Percentiles rank a stretch among this genome's conserved stretches.
phyloP scores from a whole-genome alignment of 2,888 invertebrate species.

The Macrosiphum euphorbiae region DNA sequence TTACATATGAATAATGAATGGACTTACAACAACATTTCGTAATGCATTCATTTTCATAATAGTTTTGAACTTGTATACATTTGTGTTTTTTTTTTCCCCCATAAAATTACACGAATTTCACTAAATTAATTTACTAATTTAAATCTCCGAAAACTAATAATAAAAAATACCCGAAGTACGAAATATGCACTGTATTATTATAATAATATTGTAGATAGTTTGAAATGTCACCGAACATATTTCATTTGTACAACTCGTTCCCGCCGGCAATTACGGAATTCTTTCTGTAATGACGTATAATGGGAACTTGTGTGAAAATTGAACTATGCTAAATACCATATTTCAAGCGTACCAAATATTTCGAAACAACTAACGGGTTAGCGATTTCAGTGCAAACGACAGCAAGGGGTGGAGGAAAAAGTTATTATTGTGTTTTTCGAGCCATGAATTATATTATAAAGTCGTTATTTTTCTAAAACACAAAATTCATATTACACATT shows the following conservation, averaged over 20 bases:
- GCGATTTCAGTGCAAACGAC: conserved; percentile 35
- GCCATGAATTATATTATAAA: conserved; percentile 61
- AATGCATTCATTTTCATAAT: conserved; percentile 5
- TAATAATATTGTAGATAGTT: not conserved
- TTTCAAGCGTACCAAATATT: conserved; percentile 13
- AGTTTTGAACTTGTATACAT: not conserved
- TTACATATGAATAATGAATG: conserved; percentile 44
- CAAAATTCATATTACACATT: conserved; percentile 49
- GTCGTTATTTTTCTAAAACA: conserved; percentile 62
- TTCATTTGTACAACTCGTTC: not conserved
- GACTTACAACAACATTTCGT: not conserved
- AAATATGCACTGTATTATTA: not conserved
- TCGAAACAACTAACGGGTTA: conserved; percentile 32
- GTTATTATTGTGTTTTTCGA: conserved; percentile 59
- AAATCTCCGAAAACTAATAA: not conserved
- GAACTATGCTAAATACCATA: conserved; percentile 28
- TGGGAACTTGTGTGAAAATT: conserved; percentile 16
- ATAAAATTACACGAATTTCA: not conserved
- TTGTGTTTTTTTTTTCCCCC: not conserved
- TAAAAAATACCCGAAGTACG: not conserved
- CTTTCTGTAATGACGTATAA: conserved; percentile 3
- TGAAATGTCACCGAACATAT: not conserved
- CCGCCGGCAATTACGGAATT: not conserved
- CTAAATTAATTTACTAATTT: not conserved
- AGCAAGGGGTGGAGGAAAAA: conserved; percentile 12